Evolutionary conservation across 2,888 invertebrate species (phyloP).

Genomic region (Ornithoptera alexandrae): DNA sequence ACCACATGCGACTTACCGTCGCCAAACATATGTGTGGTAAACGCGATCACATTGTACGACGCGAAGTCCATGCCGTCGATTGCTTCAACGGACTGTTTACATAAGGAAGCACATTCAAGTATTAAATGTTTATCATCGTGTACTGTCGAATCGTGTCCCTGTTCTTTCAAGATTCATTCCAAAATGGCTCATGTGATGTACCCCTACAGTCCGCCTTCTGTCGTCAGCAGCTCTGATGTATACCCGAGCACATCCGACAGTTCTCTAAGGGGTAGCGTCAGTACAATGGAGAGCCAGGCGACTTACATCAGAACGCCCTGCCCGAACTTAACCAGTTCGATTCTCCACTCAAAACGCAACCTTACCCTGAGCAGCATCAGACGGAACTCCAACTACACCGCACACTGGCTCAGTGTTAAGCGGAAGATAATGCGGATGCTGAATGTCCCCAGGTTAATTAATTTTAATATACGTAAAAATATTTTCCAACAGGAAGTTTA

Average conservation of each 20-base stretch:
- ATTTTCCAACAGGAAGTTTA: constrained; percentile 25
- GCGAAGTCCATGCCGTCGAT: constrained; percentile 1
- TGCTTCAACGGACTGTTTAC: neutral
- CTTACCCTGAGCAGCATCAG: neutral
- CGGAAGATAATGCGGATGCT: constrained; percentile 21
- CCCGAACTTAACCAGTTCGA: neutral
- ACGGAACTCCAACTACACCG: neutral
- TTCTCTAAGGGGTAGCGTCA: constrained; percentile 37
- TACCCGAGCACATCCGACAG: constrained; percentile 49
- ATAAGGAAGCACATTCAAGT: neutral
- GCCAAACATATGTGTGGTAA: neutral
- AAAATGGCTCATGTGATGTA: constrained; percentile 35
- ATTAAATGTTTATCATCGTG: constrained; percentile 6
- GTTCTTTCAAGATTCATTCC: neutral
- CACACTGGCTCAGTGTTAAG: constrained; percentile 15
- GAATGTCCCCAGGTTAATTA: constrained; percentile 22
- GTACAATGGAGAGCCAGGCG: constrained; percentile 29
- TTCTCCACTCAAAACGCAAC: constrained; percentile 6
- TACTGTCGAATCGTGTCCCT: constrained; percentile 17
- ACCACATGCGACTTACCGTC: constrained; percentile 6
- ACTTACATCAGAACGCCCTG: neutral
- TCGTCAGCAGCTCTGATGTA: constrained; percentile 38
- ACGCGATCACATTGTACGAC: constrained; percentile 13
- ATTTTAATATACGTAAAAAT: constrained; percentile 22
- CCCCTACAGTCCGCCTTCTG: constrained; percentile 48